Evolutionary conservation across 37 sponge, comb jelly and placozoan genomes (phyloP), one percentile per base, ranked within the genome.

Genomic region (Hormiphora californensis): DNA sequence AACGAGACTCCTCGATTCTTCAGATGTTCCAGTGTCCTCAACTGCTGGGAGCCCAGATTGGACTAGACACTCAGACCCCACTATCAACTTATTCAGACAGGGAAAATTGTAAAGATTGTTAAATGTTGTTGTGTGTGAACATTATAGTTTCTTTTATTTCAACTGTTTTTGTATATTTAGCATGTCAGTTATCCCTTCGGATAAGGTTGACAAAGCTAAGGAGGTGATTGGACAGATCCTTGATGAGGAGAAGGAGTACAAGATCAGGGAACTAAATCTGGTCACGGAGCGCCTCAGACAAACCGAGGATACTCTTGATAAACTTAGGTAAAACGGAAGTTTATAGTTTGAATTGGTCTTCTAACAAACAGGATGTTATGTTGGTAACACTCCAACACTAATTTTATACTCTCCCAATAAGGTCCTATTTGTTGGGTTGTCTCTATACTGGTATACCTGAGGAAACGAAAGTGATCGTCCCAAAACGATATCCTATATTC

Each of bases 51-150:
- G 27, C 23, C n/a, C 27, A 28, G 17, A 19, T 28, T 73, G 81
- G 81, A 46, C 40, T 43, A 73, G 81, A 12, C 81, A 73, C 23
- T 73, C 81, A 32, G 81, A 73, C 43, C 46, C 12, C 8, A 40
- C 81, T 15, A 73, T 73, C 3, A 33, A 41, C 9, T 33, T 73
- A 40, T 73, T 73, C 25, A 43, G 81, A 5, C 3, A 73, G 7
- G 81, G 81, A 4, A 73, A 73, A 73, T 46, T 73, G 9, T 73
- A 30, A 73, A n/a, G n/a, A n/a, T n/a, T n/a, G n/a, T n/a, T n/a
- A n/a, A n/a, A n/a, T n/a, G n/a, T n/a, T n/a, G n/a, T 49, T 15
- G 9, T 49, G 15, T 15, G 9, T 9, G 12, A 17, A 49, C 12
- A 9, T 49, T 49, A 49, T 15, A 49, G 9, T 49, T 49, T 9